Evolutionary conservation across 2,888 invertebrate genomes (phyloP), one percentile per base, ranked within the genome.

Genomic region (Lottia scabra): DNA sequence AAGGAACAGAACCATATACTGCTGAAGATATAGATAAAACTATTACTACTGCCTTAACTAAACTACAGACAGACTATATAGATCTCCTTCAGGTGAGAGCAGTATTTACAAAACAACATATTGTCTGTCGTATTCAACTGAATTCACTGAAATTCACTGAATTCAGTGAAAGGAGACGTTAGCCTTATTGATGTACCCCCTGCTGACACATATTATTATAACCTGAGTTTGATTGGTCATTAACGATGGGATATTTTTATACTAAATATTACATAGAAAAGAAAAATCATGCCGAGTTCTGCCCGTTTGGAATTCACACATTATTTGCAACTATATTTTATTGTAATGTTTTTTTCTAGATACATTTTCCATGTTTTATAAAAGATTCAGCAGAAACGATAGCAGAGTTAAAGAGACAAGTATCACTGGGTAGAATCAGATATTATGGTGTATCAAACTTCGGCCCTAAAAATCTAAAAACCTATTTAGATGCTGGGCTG

Each of bases 371-470:
- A 12, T 81, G 79, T 64, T 84, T 85, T 73, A 76, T 87, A n/a
- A 79, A 77, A 30, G 83, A 88, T 72, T 71, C 75, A 16, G 78
- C 78, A 6, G 86, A 84, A 44, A 81, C 83, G 6, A 75, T 88
- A 5, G 76, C 76, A 12, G 86, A 87, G 69, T 76, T 88, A 44
- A 81, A 87, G 30, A 73, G 87, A 48, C 86, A 87, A 71, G 79
- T 85, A 15, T 73, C 84, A 12, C 73, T 81, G 6, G 87, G 87
- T 1, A 79, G 84, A 19, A 85, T 88, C 48, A 78, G 83, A n/a
- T 78, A 84, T 71, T 87, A 85, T 75, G 87, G 87, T 10, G 83
- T 87, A n/a, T 86, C 87, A 26, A 88, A 88, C 79, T 88, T 83
- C 79, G 88, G 87, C 23, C 85, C 84, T 0, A 82, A 87, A 72